Conservation (phyloP, 2,113 vertebrate genomes). For the Misgurnus mizolepis region DNA sequence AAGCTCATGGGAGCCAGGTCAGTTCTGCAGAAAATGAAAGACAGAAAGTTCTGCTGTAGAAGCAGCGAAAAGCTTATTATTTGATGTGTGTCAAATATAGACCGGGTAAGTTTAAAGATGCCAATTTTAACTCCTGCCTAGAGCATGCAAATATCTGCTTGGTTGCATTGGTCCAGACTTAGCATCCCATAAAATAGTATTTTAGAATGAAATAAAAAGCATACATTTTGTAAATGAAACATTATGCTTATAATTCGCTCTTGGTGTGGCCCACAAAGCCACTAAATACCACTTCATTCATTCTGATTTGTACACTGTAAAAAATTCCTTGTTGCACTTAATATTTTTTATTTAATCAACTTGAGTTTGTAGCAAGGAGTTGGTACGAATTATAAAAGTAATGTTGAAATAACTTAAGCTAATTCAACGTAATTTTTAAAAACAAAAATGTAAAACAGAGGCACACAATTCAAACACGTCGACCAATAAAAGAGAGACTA, state of each 20-base stretch:
- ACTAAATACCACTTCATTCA: slow-evolving; percentile 47
- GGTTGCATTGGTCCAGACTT: too few species aligned
- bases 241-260: too few species aligned
- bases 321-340: too few species aligned
- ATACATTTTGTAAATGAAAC: too few species aligned
- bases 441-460: slow-evolving; percentile 8
- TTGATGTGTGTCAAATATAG: slow-evolving; percentile 31
- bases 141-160: background rate
- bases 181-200: too few species aligned
- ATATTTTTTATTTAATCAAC: too few species aligned
- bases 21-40: slow-evolving; percentile 41
- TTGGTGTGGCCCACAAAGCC: slow-evolving; percentile 41
- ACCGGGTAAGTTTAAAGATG: background rate
- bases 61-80: slow-evolving; percentile 13
- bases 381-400: too few species aligned
- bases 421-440: background rate
- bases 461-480: slow-evolving; percentile 20
- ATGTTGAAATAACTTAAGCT: too few species aligned
- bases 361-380: too few species aligned
- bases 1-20: slow-evolving; percentile 19
- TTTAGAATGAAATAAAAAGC: too few species aligned
- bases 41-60: slow-evolving; percentile 23
- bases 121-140: background rate
- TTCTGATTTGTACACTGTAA: background rate
- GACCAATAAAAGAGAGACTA: background rate